Evolutionary conservation across 2,797 vertebrate genomes (phyloP), one percentile per base, ranked within the genome.

Genomic region (Lophotriccus pileatus): DNA sequence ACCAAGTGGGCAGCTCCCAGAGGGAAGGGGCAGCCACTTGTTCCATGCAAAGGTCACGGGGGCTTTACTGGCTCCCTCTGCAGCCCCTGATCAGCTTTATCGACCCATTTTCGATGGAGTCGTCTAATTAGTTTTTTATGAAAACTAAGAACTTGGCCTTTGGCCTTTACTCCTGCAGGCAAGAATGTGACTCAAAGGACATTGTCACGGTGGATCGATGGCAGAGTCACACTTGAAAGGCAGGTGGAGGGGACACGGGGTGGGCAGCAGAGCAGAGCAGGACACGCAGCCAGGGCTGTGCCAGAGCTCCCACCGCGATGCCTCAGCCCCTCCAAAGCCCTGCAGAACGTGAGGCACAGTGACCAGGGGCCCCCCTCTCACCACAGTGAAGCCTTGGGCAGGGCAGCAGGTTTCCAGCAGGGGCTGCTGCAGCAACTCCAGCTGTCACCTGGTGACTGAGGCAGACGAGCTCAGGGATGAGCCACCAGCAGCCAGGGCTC

Each of bases 91-190:
- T 95, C 94, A 94, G 95, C 87, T 96, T 96, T 97, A 97, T 96
- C 95, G 96, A 97, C 92, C 87, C 84, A 77, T 89, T 91, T 95
- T 94, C 47, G 0, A 92, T 94, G 86, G 89, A 96, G 95, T 96
- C 0, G 0, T 95, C 95, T 96, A 97, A 97, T 97, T 97, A 96
- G 96, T 96, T 97, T 97, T 96, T 95, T 97, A 96, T 96, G 96
- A 97, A 97, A 97, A 93, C 91, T 89, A 97, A 97, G 94, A 96
- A 97, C 95, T 96, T 96, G 97, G 95, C 97, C 97, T 96, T 95
- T 97, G 97, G 93, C 97, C 97, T 97, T 96, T 93, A n/a, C 90
- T 95, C 82, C 87, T 89, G 94, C 94, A 90, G 97, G 95, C 87
- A 6, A 94, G 90, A 95, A 94, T 88, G 95, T 94, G 96, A 95